Base-by-base conservation (phyloP, 2,888 invertebrate species). In the Melikaiella ostensackeni region DNA sequence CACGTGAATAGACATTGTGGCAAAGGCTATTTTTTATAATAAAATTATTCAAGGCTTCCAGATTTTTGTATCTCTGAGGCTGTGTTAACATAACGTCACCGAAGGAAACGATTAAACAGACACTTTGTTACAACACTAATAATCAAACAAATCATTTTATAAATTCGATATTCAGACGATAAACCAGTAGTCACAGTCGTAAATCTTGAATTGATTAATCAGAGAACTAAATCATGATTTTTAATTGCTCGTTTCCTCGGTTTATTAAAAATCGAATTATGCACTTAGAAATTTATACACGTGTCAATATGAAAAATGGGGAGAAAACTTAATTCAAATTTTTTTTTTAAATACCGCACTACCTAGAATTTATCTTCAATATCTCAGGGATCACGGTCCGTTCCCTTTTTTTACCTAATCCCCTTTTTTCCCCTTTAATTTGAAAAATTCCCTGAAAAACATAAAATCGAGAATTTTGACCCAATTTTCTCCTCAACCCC, bases 261-360 rank as follows among this genome's bases (percentile, higher is more conserved):
- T 66, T 66, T 66, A 66, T 66, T 42, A 35, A 63, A 78, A 55
- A 9, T 62, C 16, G 42, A 46, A 78, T 75, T 24, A 55, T 38
- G 38, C 38, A 38, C 2, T 38, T 13, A 4, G 38, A 11, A 13
- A 61, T 46, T 59, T 74, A 16, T 42, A 42, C 42, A 30, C 35
- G 33, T 64, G 38, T 50, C 8, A 24, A 6, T 27, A 38, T 64
- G 21, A 66, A 66, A 16, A 66, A 46, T 64, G 2, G 1, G n/a
- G 13, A 16, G 64, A 19, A 64, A 42, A 38, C 16, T 64, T 42
- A 5, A 42, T 42, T 16, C 4, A 16, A 8, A n/a, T n/a, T n/a
- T n/a, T n/a, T n/a, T n/a, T n/a, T n/a, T n/a, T n/a, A n/a, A n/a
- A n/a, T n/a, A n/a, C n/a, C n/a, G n/a, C n/a, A n/a, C n/a, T n/a